Evolutionary conservation across 2,797 vertebrate genomes (phyloP), one percentile per base, ranked within the genome.

Genomic region (Rachycentron canadum): DNA sequence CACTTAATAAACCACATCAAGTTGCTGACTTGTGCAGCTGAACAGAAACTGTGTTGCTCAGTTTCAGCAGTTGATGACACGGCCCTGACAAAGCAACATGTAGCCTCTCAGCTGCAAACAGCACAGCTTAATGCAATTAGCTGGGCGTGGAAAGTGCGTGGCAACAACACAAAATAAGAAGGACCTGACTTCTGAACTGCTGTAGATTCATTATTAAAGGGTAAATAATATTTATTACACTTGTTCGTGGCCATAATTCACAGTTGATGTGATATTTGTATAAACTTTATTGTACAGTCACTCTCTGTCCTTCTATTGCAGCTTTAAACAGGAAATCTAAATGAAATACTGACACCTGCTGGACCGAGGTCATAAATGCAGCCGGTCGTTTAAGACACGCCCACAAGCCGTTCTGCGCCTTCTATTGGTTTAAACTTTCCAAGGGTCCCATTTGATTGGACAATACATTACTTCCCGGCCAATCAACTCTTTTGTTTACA

Each of bases 401-500:
- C 88, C 76, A 38, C 0, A 34, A 36, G 13, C 3, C 1, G 0
- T 34, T 41, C 38, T 0, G 12, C 14, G 5, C 13, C 69, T 53
- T 13, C 57, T 2, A 92, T 93, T 94, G 91, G 91, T 9, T 82
- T 0, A 69, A 13, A 2, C 2, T 28, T 1, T 4, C 2, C 0
- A 70, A 3, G 0, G 0, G 0, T 3, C 23, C 3, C 0, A 19
- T 71, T 10, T 84, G 21, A 92, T 93, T 93, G 88, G 89, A 47
- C 2, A 12, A 3, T 41, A 2, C 2, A 0, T 57, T n/a, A n/a
- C n/a, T 47, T 41, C 12, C 25, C 10, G 10, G 11, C 91, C 85
- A 92, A 92, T 90, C 74, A 45, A 0, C 16, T 38, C 25, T 0
- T 68, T 61, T 85, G 36, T 91, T 89, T 82, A 85, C 53, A 58